Evolutionary conservation across 2,113 vertebrate species (phyloP).

Genomic region (Syngnathus typhle): DNA sequence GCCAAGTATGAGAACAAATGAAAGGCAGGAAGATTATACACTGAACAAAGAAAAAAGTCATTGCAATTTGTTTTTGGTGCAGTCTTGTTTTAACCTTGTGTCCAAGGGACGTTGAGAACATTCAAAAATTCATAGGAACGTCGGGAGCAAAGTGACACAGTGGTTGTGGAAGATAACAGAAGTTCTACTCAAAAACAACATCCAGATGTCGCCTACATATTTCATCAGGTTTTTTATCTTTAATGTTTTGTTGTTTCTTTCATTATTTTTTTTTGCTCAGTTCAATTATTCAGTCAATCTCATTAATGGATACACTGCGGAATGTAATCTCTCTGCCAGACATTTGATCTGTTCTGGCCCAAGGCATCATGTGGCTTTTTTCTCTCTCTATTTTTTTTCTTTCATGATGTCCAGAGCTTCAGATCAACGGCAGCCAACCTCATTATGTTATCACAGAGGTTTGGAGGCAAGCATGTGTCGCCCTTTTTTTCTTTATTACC

Average conservation of each 20-base stretch:
- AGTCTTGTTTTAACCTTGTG: neutral
- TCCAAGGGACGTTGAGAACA: neutral
- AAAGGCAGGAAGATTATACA: neutral
- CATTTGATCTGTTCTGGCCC: slow-evolving; percentile 49
- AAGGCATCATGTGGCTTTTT: slow-evolving; percentile 31
- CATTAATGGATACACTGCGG: slow-evolving; percentile 46
- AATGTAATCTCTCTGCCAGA: slow-evolving; percentile 45
- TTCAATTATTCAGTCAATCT: slow-evolving; percentile 54
- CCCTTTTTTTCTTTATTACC: slow-evolving; percentile 27
- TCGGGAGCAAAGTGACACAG: slow-evolving; percentile 14
- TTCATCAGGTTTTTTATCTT: slow-evolving; percentile 39
- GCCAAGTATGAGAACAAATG: neutral
- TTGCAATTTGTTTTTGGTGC: neutral
- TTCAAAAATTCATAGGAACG: slow-evolving; percentile 24
- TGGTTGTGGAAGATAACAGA: slow-evolving; percentile 28
- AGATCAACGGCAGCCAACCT: slow-evolving; percentile 43
- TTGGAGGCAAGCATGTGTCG: slow-evolving; percentile 10
- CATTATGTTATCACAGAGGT: slow-evolving; percentile 51
- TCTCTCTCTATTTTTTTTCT: slow-evolving; percentile 33
- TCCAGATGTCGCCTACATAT: slow-evolving; percentile 50
- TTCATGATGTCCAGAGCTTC: slow-evolving; percentile 41
- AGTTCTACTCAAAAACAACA: slow-evolving; percentile 14
- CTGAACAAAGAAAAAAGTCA: neutral
- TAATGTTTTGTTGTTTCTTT: slow-evolving; percentile 23
- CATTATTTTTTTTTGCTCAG: neutral